Conservation (phyloP, 2,797 vertebrate species). For the Cetoscarus ocellatus region DNA sequence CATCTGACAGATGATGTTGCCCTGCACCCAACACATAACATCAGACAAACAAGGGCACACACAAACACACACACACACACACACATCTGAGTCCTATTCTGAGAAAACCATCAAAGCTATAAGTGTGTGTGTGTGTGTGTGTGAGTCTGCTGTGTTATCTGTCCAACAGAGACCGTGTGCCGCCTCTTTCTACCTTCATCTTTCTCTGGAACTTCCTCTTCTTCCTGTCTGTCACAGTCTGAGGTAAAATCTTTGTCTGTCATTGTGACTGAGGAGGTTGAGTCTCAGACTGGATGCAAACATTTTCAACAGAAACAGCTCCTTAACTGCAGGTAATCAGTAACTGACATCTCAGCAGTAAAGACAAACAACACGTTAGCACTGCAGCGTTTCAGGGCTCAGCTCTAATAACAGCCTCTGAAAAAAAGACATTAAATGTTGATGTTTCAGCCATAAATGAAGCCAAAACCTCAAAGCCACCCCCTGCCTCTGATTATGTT, state of each 20-base stretch:
- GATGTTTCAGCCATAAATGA: slow-evolving; percentile 6
- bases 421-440: not conserved
- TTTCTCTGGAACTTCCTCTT: slow-evolving; percentile 34
- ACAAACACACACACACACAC: slow-evolving; percentile 11
- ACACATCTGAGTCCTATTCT: slow-evolving; percentile 29
- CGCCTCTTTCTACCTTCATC: slow-evolving; percentile 27
- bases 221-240: slow-evolving; percentile 14
- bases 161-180: slow-evolving; percentile 30
- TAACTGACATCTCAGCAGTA: not conserved
- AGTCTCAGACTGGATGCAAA: slow-evolving; percentile 7
- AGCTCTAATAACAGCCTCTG: not conserved
- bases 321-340: not conserved
- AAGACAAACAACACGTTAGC: slow-evolving; percentile 1
- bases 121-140: slow-evolving; percentile 4
- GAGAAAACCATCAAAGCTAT: slow-evolving; percentile 32
- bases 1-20: slow-evolving; percentile 43
- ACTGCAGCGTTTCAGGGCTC: not conserved
- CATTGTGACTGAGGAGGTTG: not conserved
- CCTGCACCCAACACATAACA: not conserved
- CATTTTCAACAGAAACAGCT: not conserved
- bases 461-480: not conserved
- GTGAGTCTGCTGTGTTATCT: slow-evolving; percentile 35
- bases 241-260: slow-evolving; percentile 14
- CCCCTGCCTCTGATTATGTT: not conserved
- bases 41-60: slow-evolving; percentile 4